Evolutionary conservation across 2,888 invertebrate genomes (phyloP), one percentile per base, ranked within the genome.

Genomic region (Melinaea marsaeus): DNA sequence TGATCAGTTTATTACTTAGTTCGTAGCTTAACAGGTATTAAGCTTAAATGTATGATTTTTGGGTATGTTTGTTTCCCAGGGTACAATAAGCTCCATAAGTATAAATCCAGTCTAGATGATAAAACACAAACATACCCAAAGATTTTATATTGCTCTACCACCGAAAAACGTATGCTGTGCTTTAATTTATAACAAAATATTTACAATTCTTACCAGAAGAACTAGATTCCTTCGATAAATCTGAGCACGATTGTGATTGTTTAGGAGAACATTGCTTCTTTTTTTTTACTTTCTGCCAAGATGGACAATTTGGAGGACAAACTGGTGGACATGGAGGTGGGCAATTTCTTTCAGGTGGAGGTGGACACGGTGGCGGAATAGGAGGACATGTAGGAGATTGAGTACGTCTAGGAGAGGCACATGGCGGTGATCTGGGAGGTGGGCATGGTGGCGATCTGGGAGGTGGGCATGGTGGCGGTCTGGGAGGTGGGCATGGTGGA

Each of bases 161-260:
- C 22, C 22, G 22, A 22, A 22, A 22, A 22, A 22, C 22, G 22
- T 42, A 42, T 9, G 2, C 9, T 37, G 7, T 42, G 7, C 42
- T 42, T 42, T 9, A 9, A 42, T 3, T 51, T 51, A 7, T 22
- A 6, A 22, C 7, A 51, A 13, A 51, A 2, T 51, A 7, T 22
- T 51, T 22, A 51, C 3, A 2, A 51, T 32, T 32, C 22, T 61
- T 54, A 69, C 67, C 69, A 9, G 57, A 58, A 60, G 32, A 57
- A 57, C 32, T 46, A 2, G 70, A 64, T 42, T 61, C 61, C 9
- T 51, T 51, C 32, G 61, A 65, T 22, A 68, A 56, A 13, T 64
- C 60, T 3, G 71, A 72, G 62, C 68, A 72, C 6, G 71, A 71
- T 9, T 64, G 51, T 3, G 72, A 72, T 46, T 60, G 64, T 58